A percentile compares a stretch with the other conserved stretches of the same genome.
These are phyloP conservation scores for Agrilus planipennis DNA, from an alignment of 1,140 invertebrate genomes.

Conservation along the genomic window DNA sequence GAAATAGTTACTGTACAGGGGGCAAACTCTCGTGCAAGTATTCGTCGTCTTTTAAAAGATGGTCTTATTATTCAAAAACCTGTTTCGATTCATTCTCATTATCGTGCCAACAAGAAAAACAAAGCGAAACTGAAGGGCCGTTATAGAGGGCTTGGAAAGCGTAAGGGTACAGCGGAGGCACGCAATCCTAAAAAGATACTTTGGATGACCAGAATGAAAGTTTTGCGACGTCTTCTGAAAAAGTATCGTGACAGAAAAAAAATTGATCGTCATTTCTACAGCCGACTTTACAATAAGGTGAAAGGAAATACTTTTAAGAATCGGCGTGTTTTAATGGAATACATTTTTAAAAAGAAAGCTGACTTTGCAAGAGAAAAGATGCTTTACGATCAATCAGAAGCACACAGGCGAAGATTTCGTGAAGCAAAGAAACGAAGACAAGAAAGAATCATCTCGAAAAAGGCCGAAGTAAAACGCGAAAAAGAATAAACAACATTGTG, in stretches of 20 bases:
- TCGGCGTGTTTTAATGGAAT: conserved; percentile 71
- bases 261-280: conserved; percentile 69
- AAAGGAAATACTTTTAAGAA: conserved; percentile 73
- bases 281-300: conserved; percentile 65
- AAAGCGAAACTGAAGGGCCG: conserved; percentile 60
- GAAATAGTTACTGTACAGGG: conserved; percentile 70
- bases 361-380: conserved; percentile 63
- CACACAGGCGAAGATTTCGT: conserved; percentile 54
- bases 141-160: conserved; percentile 65
- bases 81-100: conserved; percentile 63
- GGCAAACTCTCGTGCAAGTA: conserved; percentile 65
- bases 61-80: conserved; percentile 73
- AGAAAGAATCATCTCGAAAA: conserved; percentile 52
- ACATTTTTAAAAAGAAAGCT: conserved; percentile 77
- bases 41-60: conserved; percentile 66
- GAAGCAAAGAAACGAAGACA: conserved; percentile 59
- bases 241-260: conserved; percentile 69
- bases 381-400: conserved; percentile 67
- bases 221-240: conserved; percentile 57
- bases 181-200: conserved; percentile 51
- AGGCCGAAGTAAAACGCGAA: too few species aligned
- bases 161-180: conserved; percentile 67
- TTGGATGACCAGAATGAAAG: conserved; percentile 65
- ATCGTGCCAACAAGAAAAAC: conserved; percentile 55
- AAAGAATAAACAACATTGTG: too few species aligned